Conservation (phyloP, 2,113 vertebrate genomes). For the Brachypodius melanocephalos region DNA sequence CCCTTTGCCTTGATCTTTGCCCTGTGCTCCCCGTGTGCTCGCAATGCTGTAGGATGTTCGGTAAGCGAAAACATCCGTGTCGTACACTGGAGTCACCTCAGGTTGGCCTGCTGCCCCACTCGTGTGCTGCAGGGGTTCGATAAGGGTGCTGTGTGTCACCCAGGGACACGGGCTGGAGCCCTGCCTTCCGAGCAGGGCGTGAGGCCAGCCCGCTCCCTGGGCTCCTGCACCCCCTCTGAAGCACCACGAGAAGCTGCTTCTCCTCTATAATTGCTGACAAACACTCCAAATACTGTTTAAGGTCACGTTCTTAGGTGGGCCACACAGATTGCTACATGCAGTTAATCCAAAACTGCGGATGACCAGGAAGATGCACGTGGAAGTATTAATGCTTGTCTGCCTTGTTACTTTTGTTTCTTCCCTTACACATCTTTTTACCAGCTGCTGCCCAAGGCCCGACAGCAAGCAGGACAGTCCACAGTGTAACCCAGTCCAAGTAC, state of each 20-base stretch:
- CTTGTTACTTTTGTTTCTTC: neutral
- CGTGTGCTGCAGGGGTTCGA: accelerated
- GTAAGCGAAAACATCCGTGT: accelerated
- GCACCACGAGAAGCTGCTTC: accelerated
- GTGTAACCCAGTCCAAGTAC: neutral
- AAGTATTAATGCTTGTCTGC: neutral
- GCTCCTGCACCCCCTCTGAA: accelerated
- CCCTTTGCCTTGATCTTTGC: no score
- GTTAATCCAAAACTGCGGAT: neutral
- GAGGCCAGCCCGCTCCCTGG: neutral
- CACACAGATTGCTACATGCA: accelerated
- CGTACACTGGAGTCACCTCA: accelerated
- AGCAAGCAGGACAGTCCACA: accelerated
- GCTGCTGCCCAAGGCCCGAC: neutral
- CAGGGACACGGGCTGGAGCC: accelerated
- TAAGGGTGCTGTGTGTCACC: accelerated
- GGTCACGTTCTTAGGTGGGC: accelerated
- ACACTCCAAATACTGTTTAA: neutral
- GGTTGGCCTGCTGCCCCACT: accelerated
- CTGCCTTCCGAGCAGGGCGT: accelerated
- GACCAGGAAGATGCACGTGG: accelerated
- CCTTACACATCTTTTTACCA: neutral
- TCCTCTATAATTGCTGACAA: accelerated
- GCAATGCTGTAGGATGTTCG: neutral
- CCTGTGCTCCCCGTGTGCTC: accelerated